These are phyloP conservation scores for rabbit (Oryctolagus cuniculus) DNA, from an alignment of 2,113 vertebrate species.

Conservation along the genomic window mOryCun1.1 NC_091453.1:67522501-67523000, in stretches of 20 bases:
- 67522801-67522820: conserved; percentile 32
- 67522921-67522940: conserved; percentile 50
- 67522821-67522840: conserved; percentile 56
- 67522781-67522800: conserved; percentile 37
- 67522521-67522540: background rate
- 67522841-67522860: conserved; percentile 63
- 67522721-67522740: background rate
- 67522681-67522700: background rate
- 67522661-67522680: background rate
- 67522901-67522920: conserved; percentile 38
- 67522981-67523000: background rate
- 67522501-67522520: conserved; percentile 44
- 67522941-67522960: background rate
- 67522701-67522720: conserved; percentile 8
- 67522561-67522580: background rate
- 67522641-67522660: conserved; percentile 40
- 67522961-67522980: conserved; percentile 23
- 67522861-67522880: conserved; percentile 2
- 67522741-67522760: background rate
- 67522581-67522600: background rate
- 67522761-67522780: conserved; percentile 22
- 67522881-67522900: conserved; percentile 48
- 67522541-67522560: background rate
- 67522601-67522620: background rate
- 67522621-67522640: conserved; percentile 21